phyloP scores from a whole-genome alignment of 2,113 vertebrate genomes.

The Pteropus alecto region DNA sequence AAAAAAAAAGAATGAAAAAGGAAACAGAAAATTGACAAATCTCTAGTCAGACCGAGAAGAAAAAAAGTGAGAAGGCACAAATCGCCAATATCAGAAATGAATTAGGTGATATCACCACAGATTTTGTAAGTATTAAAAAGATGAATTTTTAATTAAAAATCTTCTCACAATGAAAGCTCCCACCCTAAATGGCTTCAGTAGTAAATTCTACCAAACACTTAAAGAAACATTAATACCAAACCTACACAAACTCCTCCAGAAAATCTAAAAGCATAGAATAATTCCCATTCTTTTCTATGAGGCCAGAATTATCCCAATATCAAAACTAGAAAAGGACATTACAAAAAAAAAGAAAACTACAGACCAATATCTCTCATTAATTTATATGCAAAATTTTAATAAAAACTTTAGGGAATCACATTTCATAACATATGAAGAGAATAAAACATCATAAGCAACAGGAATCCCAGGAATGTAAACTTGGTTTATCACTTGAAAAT shows the following conservation, averaged over 20 bases:
- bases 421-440: background rate
- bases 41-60: background rate
- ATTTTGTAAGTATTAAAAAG: background rate
- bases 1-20: background rate
- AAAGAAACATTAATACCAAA: background rate
- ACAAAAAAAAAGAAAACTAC: background rate
- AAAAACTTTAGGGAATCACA: background rate
- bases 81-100: background rate
- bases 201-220: background rate
- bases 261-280: background rate
- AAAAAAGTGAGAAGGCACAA: background rate
- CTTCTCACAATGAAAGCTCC: background rate
- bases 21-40: background rate
- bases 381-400: background rate
- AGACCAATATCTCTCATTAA: background rate
- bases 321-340: background rate
- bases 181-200: background rate
- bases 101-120: background rate
- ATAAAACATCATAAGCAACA: background rate
- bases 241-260: background rate
- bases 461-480: background rate
- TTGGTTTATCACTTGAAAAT: background rate
- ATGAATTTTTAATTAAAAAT: background rate
- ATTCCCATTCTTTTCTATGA: background rate
- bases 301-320: background rate